Evolutionary conservation across 2,797 vertebrate genomes (phyloP).

Genomic region (Pantherophis alleghaniensis): DNA sequence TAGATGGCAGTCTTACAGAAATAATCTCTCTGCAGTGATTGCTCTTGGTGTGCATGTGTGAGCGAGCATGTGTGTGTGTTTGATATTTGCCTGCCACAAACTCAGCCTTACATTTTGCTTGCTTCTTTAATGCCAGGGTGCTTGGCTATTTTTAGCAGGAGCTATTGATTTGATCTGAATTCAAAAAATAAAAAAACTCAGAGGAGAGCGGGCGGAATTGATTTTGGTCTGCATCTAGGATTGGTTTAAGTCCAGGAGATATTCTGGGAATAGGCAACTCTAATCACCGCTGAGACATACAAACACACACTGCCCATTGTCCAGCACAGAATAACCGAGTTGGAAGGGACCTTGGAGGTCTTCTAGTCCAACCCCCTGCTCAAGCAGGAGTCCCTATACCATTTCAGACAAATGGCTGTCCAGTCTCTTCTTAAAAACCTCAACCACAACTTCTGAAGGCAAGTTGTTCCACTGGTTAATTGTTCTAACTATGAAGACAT

Average conservation of each 20-base stretch:
- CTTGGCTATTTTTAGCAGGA: background rate
- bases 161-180: background rate
- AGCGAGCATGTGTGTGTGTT: background rate
- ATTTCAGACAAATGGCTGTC: no score
- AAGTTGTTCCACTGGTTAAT: no score
- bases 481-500: no score
- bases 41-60: fast-evolving
- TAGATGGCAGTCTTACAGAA: constrained; percentile 11
- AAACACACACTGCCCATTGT: background rate
- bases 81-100: background rate
- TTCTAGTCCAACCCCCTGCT: background rate
- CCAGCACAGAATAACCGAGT: background rate
- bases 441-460: no score
- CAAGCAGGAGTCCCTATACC: background rate
- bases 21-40: background rate
- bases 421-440: no score
- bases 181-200: background rate
- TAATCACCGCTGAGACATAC: background rate
- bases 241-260: background rate
- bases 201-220: background rate
- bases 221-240: background rate
- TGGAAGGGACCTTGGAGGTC: background rate
- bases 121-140: background rate
- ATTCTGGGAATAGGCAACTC: background rate
- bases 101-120: background rate